A percentile compares a stretch with the other conserved stretches of the same genome.
phyloP scores from a whole-genome alignment of 1,140 invertebrate genomes.

The Aradophagus sp. region DNA sequence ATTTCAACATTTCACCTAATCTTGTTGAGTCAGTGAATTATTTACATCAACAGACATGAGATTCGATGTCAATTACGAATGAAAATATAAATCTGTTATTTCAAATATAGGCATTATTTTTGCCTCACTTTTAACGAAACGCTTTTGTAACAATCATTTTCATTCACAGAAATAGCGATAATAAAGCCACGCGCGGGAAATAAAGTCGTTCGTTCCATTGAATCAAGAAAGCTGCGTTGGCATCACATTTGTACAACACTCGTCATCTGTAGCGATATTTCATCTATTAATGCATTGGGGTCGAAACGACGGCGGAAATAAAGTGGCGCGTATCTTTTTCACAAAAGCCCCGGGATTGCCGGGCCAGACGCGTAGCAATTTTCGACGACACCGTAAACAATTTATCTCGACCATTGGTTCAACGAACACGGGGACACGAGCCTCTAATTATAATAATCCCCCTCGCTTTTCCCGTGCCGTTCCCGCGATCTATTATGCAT shows the following conservation, averaged over 20 bases:
- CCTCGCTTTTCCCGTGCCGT: no score
- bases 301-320: slow-evolving; percentile 5
- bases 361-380: slow-evolving; percentile 4
- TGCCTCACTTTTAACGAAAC: no score
- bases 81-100: no score
- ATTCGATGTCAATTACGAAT: no score
- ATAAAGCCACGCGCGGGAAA: no score
- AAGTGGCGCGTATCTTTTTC: no score
- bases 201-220: slow-evolving; percentile 1
- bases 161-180: no score
- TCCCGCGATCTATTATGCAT: slow-evolving; percentile 8
- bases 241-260: slow-evolving; percentile 19
- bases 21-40: no score
- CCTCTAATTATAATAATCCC: slow-evolving; percentile 13
- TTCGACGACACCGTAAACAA: not conserved
- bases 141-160: no score
- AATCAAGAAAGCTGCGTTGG: slow-evolving; percentile 11
- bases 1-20: no score
- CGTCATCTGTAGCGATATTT: slow-evolving; percentile 34
- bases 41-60: no score
- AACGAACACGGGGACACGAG: slow-evolving; percentile 4
- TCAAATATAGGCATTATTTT: no score
- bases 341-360: slow-evolving; percentile 20
- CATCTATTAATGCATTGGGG: slow-evolving; percentile 38
- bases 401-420: slow-evolving; percentile 16